Percentiles rank a stretch among this genome's conserved stretches.
phyloP scores from a whole-genome alignment of 2,113 vertebrate species.

The Atrichornis clamosus region DNA sequence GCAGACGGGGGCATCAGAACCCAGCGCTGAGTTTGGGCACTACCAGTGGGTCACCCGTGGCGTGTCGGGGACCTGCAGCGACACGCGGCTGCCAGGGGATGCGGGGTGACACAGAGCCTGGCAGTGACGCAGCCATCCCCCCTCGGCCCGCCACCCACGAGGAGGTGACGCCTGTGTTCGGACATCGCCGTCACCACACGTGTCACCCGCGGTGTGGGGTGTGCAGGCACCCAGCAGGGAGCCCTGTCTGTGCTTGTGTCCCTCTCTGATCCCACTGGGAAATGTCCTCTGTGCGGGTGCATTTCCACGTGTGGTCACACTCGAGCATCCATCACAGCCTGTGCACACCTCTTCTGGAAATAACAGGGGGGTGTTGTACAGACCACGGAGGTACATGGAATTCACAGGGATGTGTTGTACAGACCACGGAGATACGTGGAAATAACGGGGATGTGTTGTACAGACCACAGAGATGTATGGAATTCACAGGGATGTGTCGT shows the following conservation, averaged over 20 bases:
- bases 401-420: neutral
- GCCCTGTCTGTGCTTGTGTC: neutral
- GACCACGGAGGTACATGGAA: fast-evolving
- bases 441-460: fast-evolving
- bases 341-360: neutral
- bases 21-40: fast-evolving
- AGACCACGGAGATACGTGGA: neutral
- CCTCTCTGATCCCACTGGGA: neutral
- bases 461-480: neutral
- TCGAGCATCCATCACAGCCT: neutral
- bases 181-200: fast-evolving
- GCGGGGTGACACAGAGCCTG: neutral
- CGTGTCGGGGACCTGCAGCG: neutral
- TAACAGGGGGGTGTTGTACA: neutral
- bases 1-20: too few relatives aligned
- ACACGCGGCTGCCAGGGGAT: neutral
- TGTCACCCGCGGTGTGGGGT: fast-evolving
- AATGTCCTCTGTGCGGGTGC: neutral
- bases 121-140: neutral
- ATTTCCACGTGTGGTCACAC: fast-evolving
- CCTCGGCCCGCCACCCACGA: neutral
- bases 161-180: neutral
- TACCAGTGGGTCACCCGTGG: neutral
- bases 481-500: fast-evolving
- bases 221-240: neutral